Evolutionary conservation across 2,113 vertebrate genomes (phyloP).

Genomic region (Meleagris gallopavo): DNA sequence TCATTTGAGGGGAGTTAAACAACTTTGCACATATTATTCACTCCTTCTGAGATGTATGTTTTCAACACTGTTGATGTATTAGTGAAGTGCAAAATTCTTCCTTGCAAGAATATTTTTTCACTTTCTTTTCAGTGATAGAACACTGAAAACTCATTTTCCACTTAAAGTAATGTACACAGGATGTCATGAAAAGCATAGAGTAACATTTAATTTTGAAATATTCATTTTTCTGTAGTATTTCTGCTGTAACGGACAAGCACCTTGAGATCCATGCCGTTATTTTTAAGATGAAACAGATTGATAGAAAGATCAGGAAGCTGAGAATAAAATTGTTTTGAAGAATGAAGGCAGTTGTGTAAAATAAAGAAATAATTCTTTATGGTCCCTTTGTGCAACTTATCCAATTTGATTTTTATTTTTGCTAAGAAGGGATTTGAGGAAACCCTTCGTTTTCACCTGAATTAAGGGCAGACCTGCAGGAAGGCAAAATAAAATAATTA

Average conservation of each 20-base stretch:
- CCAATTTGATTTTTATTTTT: not conserved
- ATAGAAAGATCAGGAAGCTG: not conserved
- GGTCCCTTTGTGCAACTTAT: not conserved
- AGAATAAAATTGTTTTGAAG: not conserved
- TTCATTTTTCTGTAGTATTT: not conserved
- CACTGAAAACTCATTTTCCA: not conserved
- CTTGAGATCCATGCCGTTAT: not conserved
- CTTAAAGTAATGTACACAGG: not conserved
- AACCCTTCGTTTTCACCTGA: not conserved
- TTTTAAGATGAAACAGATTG: not conserved
- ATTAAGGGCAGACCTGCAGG: not conserved
- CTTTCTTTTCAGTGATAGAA: not conserved
- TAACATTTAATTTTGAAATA: not conserved
- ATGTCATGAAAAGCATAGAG: not conserved
- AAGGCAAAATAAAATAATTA: not conserved
- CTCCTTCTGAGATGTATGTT: not conserved
- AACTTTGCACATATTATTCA: not conserved
- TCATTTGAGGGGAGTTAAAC: not conserved
- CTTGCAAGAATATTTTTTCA: not conserved
- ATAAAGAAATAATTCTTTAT: not conserved
- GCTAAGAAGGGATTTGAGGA: not conserved
- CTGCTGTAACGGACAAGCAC: not conserved
- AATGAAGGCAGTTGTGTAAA: not conserved
- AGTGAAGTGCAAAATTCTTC: not conserved
- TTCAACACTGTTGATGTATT: not conserved